Percentiles rank a stretch among this genome's conserved stretches.
These are phyloP conservation scores for Lepidurus arcticus DNA, from an alignment of 1,140 invertebrate genomes.

Conservation along the genomic window DNA sequence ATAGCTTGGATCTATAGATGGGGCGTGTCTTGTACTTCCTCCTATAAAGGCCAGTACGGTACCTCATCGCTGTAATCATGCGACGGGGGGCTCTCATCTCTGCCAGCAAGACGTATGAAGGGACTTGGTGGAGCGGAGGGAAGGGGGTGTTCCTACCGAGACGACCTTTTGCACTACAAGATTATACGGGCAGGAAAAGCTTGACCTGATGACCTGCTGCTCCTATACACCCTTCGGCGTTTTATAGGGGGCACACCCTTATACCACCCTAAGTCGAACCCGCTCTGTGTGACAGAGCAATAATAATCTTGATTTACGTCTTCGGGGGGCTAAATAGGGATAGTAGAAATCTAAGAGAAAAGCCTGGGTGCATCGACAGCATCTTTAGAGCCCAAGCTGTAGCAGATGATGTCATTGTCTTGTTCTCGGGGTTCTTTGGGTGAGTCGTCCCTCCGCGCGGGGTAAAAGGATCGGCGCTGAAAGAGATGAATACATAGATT, in stretches of 20 bases:
- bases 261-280: not conserved
- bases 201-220: not conserved
- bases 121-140: no score
- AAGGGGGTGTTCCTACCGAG: not conserved
- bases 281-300: not conserved
- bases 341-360: not conserved
- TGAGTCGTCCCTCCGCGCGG: not conserved
- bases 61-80: not conserved
- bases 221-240: not conserved
- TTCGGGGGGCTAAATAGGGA: not conserved
- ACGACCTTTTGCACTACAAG: not conserved
- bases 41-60: not conserved
- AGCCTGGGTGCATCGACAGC: not conserved
- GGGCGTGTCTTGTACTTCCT: not conserved
- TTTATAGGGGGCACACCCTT: no score
- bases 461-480: not conserved
- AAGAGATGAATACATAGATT: not conserved
- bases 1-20: not conserved
- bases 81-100: not conserved
- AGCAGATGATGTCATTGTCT: constrained; percentile 17
- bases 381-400: constrained; percentile 1
- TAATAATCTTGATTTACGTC: not conserved
- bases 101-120: no score
- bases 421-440: not conserved
- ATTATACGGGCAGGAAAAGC: not conserved